Base-by-base conservation (phyloP, 2,113 vertebrate species). In the Toxostoma redivivum region DNA sequence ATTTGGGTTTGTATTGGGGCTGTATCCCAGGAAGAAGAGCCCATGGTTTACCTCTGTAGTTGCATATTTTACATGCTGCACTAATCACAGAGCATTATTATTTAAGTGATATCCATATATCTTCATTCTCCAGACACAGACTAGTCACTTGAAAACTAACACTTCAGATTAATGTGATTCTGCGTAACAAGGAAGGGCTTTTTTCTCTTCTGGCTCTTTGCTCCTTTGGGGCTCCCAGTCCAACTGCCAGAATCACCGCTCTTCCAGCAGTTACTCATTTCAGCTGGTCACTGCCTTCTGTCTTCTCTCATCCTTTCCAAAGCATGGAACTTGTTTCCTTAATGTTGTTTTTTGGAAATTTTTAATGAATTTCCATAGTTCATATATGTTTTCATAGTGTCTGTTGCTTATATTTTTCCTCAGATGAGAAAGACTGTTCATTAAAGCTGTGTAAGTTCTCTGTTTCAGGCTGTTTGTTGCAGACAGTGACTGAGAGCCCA, bases 161-260 rank as follows among this genome's bases (percentile, higher is more conserved):
- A 10, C n/a, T 73, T 33, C 40, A 69, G 15, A 23, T 53, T 38
- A 76, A 48, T 25, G 30, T 3, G 5, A 62, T 71, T 62, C 42
- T 22, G 11, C 38, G 11, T 12, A 21, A 23, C 15, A 67, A 69
- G 19, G 24, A 54, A 81, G 40, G 15, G 18, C 27, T 93, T 37
- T 37, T 37, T 19, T 69, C 9, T 44, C 38, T 79, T 64, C 33
- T 23, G 40, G 38, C 53, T 78, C 57, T 88, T 67, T 2, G 2
- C 38, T 70, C 12, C 0, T 0, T 16, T 85, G n/a, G 40, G 65
- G 28, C 28, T 90, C 31, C 35, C 31, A 8, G 1, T 5, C n/a
- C 1, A 5, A 18, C 22, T 60, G 28, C 60, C 2, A 2, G 61
- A 35, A 56, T 62, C 24, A 18, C 10, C 4, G 2, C 23, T 53